These are phyloP conservation scores for Sphaerolaimus hirsutus DNA, from an alignment of 2,888 invertebrate genomes.

Conservation along the genomic window DNA sequence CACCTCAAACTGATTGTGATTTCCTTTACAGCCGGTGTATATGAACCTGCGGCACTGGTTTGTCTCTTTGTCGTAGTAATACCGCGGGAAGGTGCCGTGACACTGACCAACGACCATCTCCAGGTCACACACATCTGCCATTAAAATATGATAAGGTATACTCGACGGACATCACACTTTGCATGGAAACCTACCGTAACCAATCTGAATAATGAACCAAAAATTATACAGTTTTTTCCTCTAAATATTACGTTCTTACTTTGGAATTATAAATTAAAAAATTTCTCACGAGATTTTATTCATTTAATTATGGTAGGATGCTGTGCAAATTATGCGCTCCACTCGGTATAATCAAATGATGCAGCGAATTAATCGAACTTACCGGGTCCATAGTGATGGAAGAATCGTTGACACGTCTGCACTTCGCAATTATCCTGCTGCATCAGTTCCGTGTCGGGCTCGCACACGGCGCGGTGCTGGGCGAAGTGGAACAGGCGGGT, in stretches of 20 bases:
- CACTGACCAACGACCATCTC: slow-evolving; percentile 58
- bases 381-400: slow-evolving; percentile 20
- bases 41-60: slow-evolving; percentile 53
- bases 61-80: slow-evolving; percentile 50
- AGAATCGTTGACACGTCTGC: slow-evolving; percentile 17
- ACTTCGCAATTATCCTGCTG: slow-evolving; percentile 21
- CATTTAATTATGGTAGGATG: too few species aligned
- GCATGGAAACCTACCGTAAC: too few species aligned
- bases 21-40: slow-evolving; percentile 67
- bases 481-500: slow-evolving; percentile 22
- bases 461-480: slow-evolving; percentile 17
- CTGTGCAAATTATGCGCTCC: background rate
- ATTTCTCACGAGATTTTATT: too few species aligned
- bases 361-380: background rate
- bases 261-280: too few species aligned
- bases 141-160: too few species aligned
- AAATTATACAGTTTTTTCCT: too few species aligned
- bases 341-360: background rate
- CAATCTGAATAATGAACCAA: too few species aligned
- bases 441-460: slow-evolving; percentile 14
- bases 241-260: too few species aligned
- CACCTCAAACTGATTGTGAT: slow-evolving; percentile 54
- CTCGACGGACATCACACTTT: too few species aligned
- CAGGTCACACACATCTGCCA: slow-evolving; percentile 55
- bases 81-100: slow-evolving; percentile 58